phyloP scores from a whole-genome alignment of 2,888 invertebrate species.

The Pecten maximus region DNA sequence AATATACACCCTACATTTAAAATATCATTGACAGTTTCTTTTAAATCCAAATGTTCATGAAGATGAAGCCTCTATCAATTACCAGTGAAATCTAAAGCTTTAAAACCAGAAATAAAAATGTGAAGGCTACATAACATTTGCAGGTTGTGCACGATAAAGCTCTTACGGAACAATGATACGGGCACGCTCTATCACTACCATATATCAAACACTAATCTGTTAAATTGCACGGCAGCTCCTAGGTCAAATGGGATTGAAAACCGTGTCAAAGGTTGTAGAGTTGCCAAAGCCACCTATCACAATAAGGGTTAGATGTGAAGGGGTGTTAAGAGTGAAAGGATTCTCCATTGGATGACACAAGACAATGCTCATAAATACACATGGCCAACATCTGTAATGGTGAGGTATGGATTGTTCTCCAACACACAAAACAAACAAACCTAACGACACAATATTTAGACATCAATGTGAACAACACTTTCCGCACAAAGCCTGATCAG shows the following conservation, averaged over 20 bases:
- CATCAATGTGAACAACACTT: background rate
- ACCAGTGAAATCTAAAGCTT: slow-evolving; percentile 2
- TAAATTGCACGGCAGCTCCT: background rate
- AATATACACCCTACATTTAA: slow-evolving; percentile 22
- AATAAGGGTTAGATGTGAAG: background rate
- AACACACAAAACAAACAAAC: slow-evolving; percentile 13
- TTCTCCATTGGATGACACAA: background rate
- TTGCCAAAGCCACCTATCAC: background rate
- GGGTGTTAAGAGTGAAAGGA: background rate
- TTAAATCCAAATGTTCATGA: slow-evolving; percentile 23
- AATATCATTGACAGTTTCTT: slow-evolving; percentile 24
- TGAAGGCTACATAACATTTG: slow-evolving; percentile 16
- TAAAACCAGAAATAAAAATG: background rate
- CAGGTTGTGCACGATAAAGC: background rate
- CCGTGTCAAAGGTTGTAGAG: slow-evolving; percentile 13
- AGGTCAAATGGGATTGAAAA: slow-evolving; percentile 19
- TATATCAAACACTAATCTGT: slow-evolving; percentile 11
- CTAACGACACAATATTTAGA: background rate
- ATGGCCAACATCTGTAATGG: background rate
- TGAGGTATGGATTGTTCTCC: background rate
- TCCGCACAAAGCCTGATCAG: background rate
- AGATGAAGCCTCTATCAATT: slow-evolving; percentile 35
- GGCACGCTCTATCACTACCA: background rate
- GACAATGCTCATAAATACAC: slow-evolving; percentile 30
- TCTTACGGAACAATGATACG: background rate